Evolutionary conservation across 1,140 invertebrate genomes (phyloP).

Genomic region (Magallana ariakensis): DNA sequence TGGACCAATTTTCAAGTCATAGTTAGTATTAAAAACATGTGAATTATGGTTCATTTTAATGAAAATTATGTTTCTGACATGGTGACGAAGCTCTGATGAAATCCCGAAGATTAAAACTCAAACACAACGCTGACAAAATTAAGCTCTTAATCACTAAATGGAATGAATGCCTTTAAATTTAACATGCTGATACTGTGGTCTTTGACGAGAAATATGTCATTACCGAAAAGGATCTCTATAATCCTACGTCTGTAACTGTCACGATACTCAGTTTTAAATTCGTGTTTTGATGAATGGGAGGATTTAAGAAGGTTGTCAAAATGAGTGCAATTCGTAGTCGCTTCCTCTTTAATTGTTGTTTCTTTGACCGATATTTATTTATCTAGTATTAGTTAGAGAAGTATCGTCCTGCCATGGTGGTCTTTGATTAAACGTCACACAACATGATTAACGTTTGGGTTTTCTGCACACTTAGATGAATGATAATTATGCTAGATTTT

Average conservation of each 20-base stretch:
- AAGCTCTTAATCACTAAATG: background rate
- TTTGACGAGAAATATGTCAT: background rate
- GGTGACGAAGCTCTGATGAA: background rate
- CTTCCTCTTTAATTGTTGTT: too few species aligned
- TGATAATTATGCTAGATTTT: too few species aligned
- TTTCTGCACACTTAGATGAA: too few species aligned
- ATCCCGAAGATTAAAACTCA: background rate
- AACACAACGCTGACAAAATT: background rate
- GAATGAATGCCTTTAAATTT: background rate
- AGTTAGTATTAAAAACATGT: background rate
- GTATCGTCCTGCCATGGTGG: too few species aligned
- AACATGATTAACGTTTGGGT: too few species aligned
- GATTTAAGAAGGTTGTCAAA: background rate
- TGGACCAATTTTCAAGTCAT: background rate
- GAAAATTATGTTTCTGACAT: background rate
- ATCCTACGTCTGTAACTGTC: background rate
- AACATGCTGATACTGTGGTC: background rate
- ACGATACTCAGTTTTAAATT: background rate
- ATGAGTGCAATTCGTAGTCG: background rate
- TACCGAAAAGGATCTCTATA: background rate
- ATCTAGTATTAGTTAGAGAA: too few species aligned
- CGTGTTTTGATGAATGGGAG: background rate
- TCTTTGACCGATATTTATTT: too few species aligned
- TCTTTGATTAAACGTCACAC: too few species aligned
- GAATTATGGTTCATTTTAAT: too few species aligned